Evolutionary conservation across 92 coral and sea anemone species (phyloP), one percentile per base, ranked within the genome.

Genomic region (Zoanthus gigantus): DNA sequence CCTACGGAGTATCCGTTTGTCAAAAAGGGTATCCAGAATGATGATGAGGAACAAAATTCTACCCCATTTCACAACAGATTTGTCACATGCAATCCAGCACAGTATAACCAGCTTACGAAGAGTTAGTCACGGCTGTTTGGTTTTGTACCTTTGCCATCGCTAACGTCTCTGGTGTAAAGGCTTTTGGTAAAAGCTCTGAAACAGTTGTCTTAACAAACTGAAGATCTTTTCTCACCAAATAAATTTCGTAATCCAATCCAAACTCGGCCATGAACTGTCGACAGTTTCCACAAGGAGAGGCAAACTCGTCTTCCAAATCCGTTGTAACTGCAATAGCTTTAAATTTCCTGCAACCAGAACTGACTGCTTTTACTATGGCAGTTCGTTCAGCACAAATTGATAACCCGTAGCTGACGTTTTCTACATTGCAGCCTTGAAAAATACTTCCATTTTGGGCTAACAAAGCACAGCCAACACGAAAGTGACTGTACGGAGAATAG

Each of bases 401-500:
- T 31, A 95, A 89, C 7, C 97, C 96, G 71, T 97, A 91, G 86
- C 95, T 92, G 47, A 98, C 97, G 68, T 97, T 97, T 80, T 97
- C 99, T 45, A 97, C 99, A 90, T 91, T 95, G 65, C 99, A 97
- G 48, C 99, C 99, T 77, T 92, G 92, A 65, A 97, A 88, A 30
- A 97, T 88, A n/a, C 73, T 78, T 50, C 95, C 93, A 58, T 96
- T 92, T 18, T 93, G 94, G 17, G 98, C 93, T 82, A 97, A 66
- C 71, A 97, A 76, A 8, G 99, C 99, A 53, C 98, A 94, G 30
- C 99, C 99, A 34, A 97, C 99, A 69, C 99, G 99, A 88, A 95
- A 93, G 31, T 97, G 90, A 83, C 99, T 97, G 89, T 97, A 97
- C n/a, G 98, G 99, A 34, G 96, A 94, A 74, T 97, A 96, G 4